Conservation (phyloP, 2,888 invertebrate species). For the Dryocosmus kuriphilus region DNA sequence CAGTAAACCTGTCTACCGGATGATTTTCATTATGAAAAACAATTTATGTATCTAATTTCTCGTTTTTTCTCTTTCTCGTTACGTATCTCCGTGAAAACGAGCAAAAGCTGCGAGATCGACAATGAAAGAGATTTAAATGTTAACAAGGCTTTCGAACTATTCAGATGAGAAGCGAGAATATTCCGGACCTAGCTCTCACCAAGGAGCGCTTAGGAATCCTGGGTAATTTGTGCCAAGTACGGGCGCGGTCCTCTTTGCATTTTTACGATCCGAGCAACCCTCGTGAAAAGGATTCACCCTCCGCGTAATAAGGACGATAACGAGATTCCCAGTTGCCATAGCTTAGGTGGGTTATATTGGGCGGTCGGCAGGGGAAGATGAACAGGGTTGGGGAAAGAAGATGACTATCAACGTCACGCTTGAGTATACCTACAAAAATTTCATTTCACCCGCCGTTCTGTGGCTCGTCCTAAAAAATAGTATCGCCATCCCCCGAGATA, state of each 20-base stretch:
- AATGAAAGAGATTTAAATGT: constrained; percentile 48
- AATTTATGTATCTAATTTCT: constrained; percentile 39
- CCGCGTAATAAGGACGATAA: constrained; percentile 68
- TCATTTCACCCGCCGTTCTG: constrained; percentile 25
- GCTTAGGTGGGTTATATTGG: constrained; percentile 30
- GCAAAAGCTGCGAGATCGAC: constrained; percentile 36
- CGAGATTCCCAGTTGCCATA: constrained; percentile 60
- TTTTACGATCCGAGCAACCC: constrained; percentile 50
- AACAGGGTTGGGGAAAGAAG: not conserved
- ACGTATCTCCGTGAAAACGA: not conserved
- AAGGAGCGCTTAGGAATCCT: constrained; percentile 7
- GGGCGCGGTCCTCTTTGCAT: constrained; percentile 38
- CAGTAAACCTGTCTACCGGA: constrained; percentile 38
- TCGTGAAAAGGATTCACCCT: constrained; percentile 48
- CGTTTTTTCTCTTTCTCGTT: not conserved
- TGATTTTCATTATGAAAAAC: constrained; percentile 39
- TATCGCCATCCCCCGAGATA: constrained; percentile 29
- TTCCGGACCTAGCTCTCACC: not conserved
- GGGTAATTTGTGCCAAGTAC: constrained; percentile 35
- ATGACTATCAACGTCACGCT: constrained; percentile 36
- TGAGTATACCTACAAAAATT: constrained; percentile 27
- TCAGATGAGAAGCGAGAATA: constrained; percentile 46
- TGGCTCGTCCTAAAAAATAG: constrained; percentile 22
- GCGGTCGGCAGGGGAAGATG: not conserved
- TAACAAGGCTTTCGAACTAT: constrained; percentile 50